Base-by-base conservation (phyloP, 2,113 vertebrate genomes). In the Podocnemis expansa region DNA sequence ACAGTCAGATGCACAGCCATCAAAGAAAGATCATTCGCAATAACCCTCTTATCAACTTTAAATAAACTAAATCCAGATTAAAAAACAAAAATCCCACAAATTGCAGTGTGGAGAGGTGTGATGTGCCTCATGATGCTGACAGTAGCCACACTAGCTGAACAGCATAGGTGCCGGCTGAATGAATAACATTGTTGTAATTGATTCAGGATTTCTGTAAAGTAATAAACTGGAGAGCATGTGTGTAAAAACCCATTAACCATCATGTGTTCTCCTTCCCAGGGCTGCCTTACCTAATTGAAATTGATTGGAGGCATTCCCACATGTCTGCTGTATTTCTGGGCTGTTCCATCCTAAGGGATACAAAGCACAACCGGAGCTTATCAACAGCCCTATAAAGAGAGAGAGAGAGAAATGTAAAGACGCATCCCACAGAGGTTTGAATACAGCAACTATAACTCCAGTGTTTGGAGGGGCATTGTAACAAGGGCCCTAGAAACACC, bases 301-400 rank as follows among this genome's bases (percentile, higher is more conserved):
- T 94, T 98, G 97, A 96, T 96, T 96, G 96, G 96, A 97, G 86
- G 91, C 67, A 88, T 97, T 97, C 45, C 97, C 96, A 47, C 97
- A 98, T 10, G 97, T 97, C 92, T 97, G 97, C 96, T 97, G 97
- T 95, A 97, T 95, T 79, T 97, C 97, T 1, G 96, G 96, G 55
- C 96, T 97, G 88, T 98, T 98, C 97, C 97, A 98, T 88, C 97
- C 97, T 95, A 98, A 95, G 38, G 97, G 97, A 47, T 97, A 98
- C 78, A 97, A 93, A 43, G 96, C 97, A 93, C 97, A 98, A 89
- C 97, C 97, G 80, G 97, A 97, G 75, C 96, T 96, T 93, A 97
- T 97, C 96, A 98, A 95, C 89, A 97, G 80, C 29, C 96, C 97
- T 97, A 49, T 45, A 92, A 94, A 95, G 82, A 92, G 95, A 96